These are phyloP conservation scores for Drosophila buzzatii DNA, from an alignment of 2,888 invertebrate species.

Conservation along the genomic window DNA sequence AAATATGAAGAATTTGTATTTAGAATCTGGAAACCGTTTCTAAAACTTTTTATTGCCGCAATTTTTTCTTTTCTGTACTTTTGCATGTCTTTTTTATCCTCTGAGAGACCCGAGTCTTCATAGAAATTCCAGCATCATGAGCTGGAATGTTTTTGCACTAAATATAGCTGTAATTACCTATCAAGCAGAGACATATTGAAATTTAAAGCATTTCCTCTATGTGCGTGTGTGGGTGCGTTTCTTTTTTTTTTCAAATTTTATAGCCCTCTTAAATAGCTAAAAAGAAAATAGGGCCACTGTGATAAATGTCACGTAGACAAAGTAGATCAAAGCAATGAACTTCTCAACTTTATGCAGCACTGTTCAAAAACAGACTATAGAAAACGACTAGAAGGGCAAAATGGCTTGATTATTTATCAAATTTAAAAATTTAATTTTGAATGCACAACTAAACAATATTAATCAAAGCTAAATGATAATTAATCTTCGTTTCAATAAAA, in stretches of 20 bases:
- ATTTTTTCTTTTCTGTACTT: no score
- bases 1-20: background rate
- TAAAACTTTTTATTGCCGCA: no score
- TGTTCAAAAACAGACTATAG: slow-evolving; percentile 12
- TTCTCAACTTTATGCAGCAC: slow-evolving; percentile 7
- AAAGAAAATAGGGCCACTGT: slow-evolving; percentile 7
- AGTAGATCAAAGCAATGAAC: slow-evolving; percentile 18
- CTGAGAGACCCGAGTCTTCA: no score
- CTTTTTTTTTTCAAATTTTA: slow-evolving; percentile 3
- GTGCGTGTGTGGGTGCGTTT: background rate
- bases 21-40: background rate
- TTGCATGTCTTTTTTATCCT: no score
- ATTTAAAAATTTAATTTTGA: slow-evolving; percentile 43
- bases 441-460: slow-evolving; percentile 48
- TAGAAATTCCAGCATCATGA: background rate
- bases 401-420: slow-evolving; percentile 1
- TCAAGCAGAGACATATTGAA: background rate
- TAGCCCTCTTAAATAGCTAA: slow-evolving; percentile 10
- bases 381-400: background rate
- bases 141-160: background rate
- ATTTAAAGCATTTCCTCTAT: background rate
- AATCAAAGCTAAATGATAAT: slow-evolving; percentile 57
- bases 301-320: slow-evolving; percentile 41
- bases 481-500: slow-evolving; percentile 56
- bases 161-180: slow-evolving; percentile 1